These are phyloP conservation scores for Drosophila neocordata DNA, from an alignment of 1,140 invertebrate genomes.

Conservation along the genomic window DNA sequence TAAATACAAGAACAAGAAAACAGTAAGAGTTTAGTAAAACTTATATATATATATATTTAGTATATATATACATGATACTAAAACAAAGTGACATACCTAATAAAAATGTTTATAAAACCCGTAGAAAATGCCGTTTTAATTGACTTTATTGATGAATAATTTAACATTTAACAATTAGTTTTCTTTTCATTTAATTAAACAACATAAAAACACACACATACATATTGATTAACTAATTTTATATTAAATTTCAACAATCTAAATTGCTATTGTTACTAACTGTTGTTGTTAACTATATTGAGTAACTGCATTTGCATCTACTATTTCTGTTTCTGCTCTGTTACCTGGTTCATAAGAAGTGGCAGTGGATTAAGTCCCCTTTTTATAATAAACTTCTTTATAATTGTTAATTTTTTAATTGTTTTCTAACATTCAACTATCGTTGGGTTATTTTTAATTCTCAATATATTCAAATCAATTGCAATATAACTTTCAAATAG, in stretches of 20 bases:
- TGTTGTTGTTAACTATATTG: neutral
- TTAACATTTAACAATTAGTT: constrained; percentile 29
- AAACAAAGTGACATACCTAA: constrained; percentile 61
- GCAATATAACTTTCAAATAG: too few species aligned
- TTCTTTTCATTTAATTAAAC: neutral
- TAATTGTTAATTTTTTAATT: too few species aligned
- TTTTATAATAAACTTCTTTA: too few species aligned
- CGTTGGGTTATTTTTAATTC: too few species aligned
- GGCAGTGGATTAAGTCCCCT: too few species aligned
- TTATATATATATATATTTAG: constrained; percentile 49
- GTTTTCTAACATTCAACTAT: too few species aligned
- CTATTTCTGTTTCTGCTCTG: neutral
- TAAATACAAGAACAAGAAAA: constrained; percentile 26
- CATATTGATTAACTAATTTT: neutral
- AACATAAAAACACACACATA: too few species aligned
- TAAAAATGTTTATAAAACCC: constrained; percentile 77
- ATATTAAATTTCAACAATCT: neutral
- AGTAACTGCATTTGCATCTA: neutral
- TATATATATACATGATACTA: constrained; percentile 51
- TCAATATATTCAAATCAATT: too few species aligned
- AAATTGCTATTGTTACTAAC: neutral
- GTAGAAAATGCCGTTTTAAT: constrained; percentile 20
- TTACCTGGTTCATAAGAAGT: neutral
- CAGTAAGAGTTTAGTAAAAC: constrained; percentile 51
- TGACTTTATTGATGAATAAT: constrained; percentile 8